Evolutionary conservation across 1,140 invertebrate genomes (phyloP), one percentile per base, ranked within the genome.

Genomic region (Epicauta chinensis): DNA sequence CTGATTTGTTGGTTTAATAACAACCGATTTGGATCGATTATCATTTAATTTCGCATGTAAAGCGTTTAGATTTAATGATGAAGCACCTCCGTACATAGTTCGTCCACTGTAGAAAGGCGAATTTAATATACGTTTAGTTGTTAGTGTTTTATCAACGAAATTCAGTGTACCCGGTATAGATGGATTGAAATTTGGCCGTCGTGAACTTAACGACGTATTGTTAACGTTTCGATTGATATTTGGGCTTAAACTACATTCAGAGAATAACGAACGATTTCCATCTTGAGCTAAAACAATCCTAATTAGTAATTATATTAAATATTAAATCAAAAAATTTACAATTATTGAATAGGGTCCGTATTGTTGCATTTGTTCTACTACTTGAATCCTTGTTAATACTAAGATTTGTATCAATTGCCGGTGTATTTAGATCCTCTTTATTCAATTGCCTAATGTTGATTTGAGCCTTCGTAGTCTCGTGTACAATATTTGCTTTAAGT

Each of bases 31-130:
- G 42, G 34, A 58, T 36, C 15, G 52, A 37, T 2, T 41, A 35
- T 49, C 10, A 17, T 40, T 53, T 11, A 55, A 17, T 35, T 62
- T 52, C 29, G 56, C 39, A 3, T 45, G 32, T 5, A 41, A 55
- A 65, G 17, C 71, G 59, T 45, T 48, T 11, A 53, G 46, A 16
- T 76, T 76, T 46, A 82, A 79, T 2, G 81, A 79, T 34, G 86
- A 79, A 31, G 84, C 81, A 37, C 89, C 89, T 16, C 90, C 89
- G 71, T 85, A 93, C 36, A 78, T 81, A 2, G 85, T 91, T 56
- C 77, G 79, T n/a, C 87, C 88, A 56, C 75, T 75, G 66, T 93
- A 93, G 68, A 91, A 93, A 29, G 89, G 83, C 9, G 89, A 84
- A 40, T 74, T 75, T 32, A 77, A 59, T 37, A 73, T 68, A 31